Evolutionary conservation across 2,113 vertebrate genomes (phyloP).

Genomic region (Todiramphus chloris): DNA sequence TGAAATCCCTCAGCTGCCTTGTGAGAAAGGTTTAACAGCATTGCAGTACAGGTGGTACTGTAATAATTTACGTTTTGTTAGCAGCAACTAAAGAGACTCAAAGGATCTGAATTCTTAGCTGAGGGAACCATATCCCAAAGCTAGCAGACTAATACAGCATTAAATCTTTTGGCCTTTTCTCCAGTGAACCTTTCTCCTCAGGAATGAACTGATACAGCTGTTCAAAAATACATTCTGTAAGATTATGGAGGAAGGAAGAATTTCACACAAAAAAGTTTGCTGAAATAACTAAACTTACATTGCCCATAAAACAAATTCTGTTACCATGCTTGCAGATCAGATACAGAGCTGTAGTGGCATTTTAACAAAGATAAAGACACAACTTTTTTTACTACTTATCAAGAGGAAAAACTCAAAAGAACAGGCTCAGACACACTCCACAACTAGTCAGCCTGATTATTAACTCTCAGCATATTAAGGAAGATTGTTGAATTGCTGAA

Average conservation of each 20-base stretch:
- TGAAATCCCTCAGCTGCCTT: neutral
- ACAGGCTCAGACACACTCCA: neutral
- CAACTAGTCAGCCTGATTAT: neutral
- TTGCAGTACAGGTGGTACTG: neutral
- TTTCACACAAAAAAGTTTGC: neutral
- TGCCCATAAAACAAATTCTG: neutral
- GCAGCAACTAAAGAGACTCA: neutral
- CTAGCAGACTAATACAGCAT: neutral
- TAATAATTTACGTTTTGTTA: conserved; percentile 13
- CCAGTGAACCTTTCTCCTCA: neutral
- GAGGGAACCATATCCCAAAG: neutral
- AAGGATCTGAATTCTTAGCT: neutral
- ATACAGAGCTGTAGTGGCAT: neutral
- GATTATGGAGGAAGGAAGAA: neutral
- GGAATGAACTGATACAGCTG: neutral
- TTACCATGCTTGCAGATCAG: neutral
- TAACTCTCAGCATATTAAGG: neutral
- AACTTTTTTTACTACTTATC: neutral
- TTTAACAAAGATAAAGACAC: neutral
- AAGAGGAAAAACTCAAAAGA: neutral
- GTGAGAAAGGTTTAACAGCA: neutral
- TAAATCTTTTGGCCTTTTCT: neutral
- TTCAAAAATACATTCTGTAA: neutral
- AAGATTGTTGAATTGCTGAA: neutral
- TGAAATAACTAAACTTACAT: neutral